A percentile compares a stretch with the other conserved stretches of the same genome.
Conservation (phyloP, 2,888 invertebrate species). For the Hecatera dysodea region DNA sequence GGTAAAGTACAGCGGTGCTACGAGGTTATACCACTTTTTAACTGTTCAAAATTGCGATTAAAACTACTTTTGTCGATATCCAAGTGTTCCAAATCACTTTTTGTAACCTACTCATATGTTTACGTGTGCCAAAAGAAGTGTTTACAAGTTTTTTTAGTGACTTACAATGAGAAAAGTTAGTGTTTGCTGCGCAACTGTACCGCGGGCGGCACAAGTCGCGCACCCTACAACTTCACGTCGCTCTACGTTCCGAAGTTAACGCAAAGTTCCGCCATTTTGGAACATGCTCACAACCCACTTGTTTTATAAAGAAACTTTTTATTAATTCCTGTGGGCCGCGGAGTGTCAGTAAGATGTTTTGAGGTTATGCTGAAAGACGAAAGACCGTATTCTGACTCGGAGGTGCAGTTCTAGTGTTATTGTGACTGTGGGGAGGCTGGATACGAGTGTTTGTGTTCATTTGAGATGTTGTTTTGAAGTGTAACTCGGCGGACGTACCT, state of each 20-base stretch:
- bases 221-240: conserved; percentile 90
- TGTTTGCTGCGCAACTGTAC: conserved; percentile 82
- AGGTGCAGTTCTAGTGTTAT: conserved; percentile 76
- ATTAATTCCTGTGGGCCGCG: conserved; percentile 91
- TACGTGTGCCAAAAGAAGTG: conserved; percentile 70
- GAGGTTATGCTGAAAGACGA: conserved; percentile 88
- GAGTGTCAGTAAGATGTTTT: conserved; percentile 91
- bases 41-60: conserved; percentile 72
- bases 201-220: conserved; percentile 83
- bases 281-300: conserved; percentile 92
- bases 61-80: conserved; percentile 77
- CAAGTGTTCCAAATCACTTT: conserved; percentile 73
- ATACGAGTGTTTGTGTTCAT: conserved; percentile 83
- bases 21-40: conserved; percentile 77
- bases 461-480: conserved; percentile 89
- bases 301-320: conserved; percentile 92
- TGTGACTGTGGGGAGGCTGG: conserved; percentile 72
- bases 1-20: conserved; percentile 78
- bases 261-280: conserved; percentile 92
- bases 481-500: conserved; percentile 84
- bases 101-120: conserved; percentile 72
- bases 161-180: conserved; percentile 87
- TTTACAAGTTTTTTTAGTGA: conserved; percentile 81
- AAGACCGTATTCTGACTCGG: conserved; percentile 83
- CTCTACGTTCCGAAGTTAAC: conserved; percentile 91